Percentiles rank a stretch among this genome's conserved stretches.
These are phyloP conservation scores for Dromaius novaehollandiae DNA, from an alignment of 2,113 vertebrate species.

Conservation along the genomic window DNA sequence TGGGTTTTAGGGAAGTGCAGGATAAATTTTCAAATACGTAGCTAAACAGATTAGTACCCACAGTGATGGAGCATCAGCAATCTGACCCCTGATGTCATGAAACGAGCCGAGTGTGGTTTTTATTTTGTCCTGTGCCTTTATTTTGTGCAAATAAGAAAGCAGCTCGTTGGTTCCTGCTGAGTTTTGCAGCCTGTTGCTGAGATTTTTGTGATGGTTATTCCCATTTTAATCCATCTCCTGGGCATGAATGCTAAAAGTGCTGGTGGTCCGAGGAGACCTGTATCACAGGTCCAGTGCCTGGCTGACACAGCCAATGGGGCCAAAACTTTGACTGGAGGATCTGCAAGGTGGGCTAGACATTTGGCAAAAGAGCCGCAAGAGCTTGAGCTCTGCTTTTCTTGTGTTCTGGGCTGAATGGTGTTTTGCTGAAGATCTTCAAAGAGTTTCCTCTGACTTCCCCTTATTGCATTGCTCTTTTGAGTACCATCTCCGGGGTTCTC, in stretches of 20 bases:
- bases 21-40: not conserved
- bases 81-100: not conserved
- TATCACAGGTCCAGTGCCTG: not conserved
- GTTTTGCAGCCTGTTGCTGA: not conserved
- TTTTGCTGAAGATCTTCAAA: not conserved
- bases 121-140: not conserved
- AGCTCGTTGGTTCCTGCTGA: not conserved
- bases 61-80: not conserved
- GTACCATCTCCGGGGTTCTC: not conserved
- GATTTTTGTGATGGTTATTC: not conserved
- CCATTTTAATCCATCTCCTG: not conserved
- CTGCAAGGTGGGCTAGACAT: not conserved
- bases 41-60: not conserved
- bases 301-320: not conserved
- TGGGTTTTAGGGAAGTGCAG: not conserved
- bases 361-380: not conserved
- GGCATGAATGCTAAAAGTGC: not conserved
- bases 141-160: not conserved
- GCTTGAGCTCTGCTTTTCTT: not conserved
- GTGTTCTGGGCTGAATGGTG: not conserved
- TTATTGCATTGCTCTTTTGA: not conserved
- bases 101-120: not conserved
- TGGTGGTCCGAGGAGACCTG: no score
- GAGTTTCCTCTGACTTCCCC: not conserved
- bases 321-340: not conserved